phyloP scores from a whole-genome alignment of 2,113 vertebrate genomes.

The Lycaon pictus region DNA sequence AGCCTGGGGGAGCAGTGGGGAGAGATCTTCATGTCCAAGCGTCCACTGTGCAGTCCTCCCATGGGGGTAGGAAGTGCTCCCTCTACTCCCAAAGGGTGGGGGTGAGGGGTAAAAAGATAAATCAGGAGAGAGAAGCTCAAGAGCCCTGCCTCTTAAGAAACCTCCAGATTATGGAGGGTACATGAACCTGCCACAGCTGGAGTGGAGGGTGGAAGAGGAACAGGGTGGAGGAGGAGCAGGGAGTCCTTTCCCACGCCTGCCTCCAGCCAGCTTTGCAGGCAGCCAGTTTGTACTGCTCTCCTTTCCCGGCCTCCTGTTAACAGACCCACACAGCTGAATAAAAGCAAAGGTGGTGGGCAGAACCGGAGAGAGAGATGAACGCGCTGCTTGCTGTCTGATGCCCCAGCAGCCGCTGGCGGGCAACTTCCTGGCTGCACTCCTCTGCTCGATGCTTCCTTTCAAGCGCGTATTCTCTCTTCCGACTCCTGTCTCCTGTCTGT shows the following conservation, averaged over 20 bases:
- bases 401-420: slow-evolving; percentile 49
- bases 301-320: neutral
- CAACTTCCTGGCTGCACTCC: slow-evolving; percentile 3
- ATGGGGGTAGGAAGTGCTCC: neutral
- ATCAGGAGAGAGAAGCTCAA: slow-evolving; percentile 4
- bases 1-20: neutral
- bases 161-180: neutral
- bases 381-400: slow-evolving; percentile 71
- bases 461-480: neutral
- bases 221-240: neutral
- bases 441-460: slow-evolving; percentile 28
- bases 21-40: neutral
- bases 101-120: neutral
- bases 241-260: neutral
- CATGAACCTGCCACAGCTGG: neutral
- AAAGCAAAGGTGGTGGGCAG: slow-evolving; percentile 65
- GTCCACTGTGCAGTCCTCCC: neutral
- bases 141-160: neutral
- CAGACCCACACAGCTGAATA: neutral
- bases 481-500: slow-evolving; percentile 40
- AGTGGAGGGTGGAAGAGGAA: neutral
- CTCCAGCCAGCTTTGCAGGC: neutral
- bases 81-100: neutral
- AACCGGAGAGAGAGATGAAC: slow-evolving; percentile 79
- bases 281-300: neutral